Conservation (phyloP, 2,113 vertebrate genomes). For the Coregonus clupeaformis region DNA sequence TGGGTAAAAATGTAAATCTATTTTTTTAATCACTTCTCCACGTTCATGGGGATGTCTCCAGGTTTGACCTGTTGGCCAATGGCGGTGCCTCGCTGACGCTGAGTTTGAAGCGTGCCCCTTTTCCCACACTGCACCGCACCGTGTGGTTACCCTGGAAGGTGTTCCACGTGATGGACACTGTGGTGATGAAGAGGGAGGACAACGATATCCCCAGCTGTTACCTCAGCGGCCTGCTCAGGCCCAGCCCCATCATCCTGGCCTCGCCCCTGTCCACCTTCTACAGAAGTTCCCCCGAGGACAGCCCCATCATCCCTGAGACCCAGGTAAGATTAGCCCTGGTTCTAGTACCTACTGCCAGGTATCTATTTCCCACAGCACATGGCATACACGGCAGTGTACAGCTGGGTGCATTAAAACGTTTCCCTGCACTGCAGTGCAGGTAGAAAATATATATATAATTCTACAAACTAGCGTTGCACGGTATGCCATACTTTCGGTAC, state of each 20-base stretch:
- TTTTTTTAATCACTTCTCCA: background rate
- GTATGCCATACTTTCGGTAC: too few relatives aligned
- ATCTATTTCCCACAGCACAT: too few relatives aligned
- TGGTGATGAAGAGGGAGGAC: constrained; percentile 96
- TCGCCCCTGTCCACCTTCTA: constrained; percentile 94
- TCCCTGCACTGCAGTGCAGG: too few relatives aligned
- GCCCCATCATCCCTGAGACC: constrained; percentile 94
- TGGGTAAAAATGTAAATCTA: background rate
- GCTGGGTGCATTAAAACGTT: too few relatives aligned
- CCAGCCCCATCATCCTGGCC: constrained; percentile 86
- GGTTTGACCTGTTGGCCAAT: constrained; percentile 95
- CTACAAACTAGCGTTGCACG: too few relatives aligned
- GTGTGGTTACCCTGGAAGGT: constrained; percentile 97
- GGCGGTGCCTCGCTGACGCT: constrained; percentile 91
- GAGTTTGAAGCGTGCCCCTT: constrained; percentile 89
- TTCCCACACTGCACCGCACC: constrained; percentile 86
- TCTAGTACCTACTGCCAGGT: background rate
- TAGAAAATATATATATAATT: too few relatives aligned
- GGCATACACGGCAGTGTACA: too few relatives aligned
- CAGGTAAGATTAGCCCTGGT: constrained; percentile 77
- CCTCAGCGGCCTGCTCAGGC: constrained; percentile 88
- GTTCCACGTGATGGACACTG: constrained; percentile 95
- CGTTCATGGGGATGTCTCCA: constrained; percentile 40
- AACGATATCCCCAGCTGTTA: constrained; percentile 95
- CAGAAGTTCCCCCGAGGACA: constrained; percentile 90